These are phyloP conservation scores for Drosophila mayri DNA, from an alignment of 1,140 invertebrate species.

Conservation along the genomic window DNA sequence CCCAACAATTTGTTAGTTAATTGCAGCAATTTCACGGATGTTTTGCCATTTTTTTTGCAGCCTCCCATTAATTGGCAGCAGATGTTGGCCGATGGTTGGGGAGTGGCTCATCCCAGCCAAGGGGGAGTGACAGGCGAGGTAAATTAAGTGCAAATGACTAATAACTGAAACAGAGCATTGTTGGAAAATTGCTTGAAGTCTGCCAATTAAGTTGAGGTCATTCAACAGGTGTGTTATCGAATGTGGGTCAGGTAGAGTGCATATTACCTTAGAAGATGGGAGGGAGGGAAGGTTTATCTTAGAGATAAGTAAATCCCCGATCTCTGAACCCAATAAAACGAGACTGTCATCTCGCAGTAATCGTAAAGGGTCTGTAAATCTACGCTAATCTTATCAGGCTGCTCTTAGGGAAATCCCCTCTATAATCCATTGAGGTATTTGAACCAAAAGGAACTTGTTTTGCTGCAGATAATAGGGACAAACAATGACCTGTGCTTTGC, in stretches of 20 bases:
- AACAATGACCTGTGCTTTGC: slow-evolving; percentile 15
- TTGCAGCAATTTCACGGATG: slow-evolving; percentile 66
- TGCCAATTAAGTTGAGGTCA: slow-evolving; percentile 29
- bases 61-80: slow-evolving; percentile 36
- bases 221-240: slow-evolving; percentile 34
- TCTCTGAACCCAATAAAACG: slow-evolving; percentile 11
- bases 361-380: slow-evolving; percentile 18
- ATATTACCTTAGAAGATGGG: not conserved
- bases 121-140: not conserved
- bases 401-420: not conserved
- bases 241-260: slow-evolving; percentile 29
- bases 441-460: slow-evolving; percentile 21
- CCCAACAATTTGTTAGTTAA: slow-evolving; percentile 77
- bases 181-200: slow-evolving; percentile 17
- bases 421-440: slow-evolving; percentile 19
- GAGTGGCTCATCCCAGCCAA: slow-evolving; percentile 15
- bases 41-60: slow-evolving; percentile 24
- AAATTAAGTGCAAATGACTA: slow-evolving; percentile 36
- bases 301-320: slow-evolving; percentile 15
- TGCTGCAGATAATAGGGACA: slow-evolving; percentile 7
- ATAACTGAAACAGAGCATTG: slow-evolving; percentile 19
- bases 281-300: not conserved
- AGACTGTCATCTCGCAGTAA: not conserved
- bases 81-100: slow-evolving; percentile 18
- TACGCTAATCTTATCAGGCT: slow-evolving; percentile 23